These are phyloP conservation scores for Diachrysia chrysitis DNA, from an alignment of 2,888 invertebrate genomes.

Conservation along the genomic window DNA sequence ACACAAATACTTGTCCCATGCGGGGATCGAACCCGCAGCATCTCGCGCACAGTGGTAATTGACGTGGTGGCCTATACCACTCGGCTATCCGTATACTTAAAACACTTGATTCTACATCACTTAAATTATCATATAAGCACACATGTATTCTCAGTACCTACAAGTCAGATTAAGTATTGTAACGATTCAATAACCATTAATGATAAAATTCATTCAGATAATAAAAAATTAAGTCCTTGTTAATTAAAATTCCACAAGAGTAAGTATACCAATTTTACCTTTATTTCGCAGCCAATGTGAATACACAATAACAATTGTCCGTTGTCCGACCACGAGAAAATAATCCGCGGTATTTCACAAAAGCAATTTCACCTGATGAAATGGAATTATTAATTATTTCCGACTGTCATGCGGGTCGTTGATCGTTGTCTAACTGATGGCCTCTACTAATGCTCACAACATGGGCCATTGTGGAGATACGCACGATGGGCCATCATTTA, in stretches of 20 bases:
- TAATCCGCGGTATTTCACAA: slow-evolving; percentile 28
- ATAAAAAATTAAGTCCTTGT: not conserved
- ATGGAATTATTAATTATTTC: slow-evolving; percentile 48
- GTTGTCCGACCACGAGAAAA: slow-evolving; percentile 22
- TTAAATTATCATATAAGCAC: too few relatives aligned
- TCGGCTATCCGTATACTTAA: too few relatives aligned
- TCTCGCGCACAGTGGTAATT: too few relatives aligned
- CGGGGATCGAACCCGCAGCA: too few relatives aligned
- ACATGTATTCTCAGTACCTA: too few relatives aligned
- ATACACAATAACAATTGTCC: slow-evolving; percentile 2
- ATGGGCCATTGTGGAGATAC: slow-evolving; percentile 61
- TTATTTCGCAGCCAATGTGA: slow-evolving; percentile 8
- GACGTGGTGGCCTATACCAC: too few relatives aligned
- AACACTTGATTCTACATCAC: too few relatives aligned
- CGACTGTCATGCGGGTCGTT: slow-evolving; percentile 20
- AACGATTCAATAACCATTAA: not conserved
- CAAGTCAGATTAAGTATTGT: not conserved
- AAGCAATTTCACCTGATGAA: slow-evolving; percentile 33
- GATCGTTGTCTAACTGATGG: slow-evolving; percentile 37
- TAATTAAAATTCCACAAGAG: slow-evolving; percentile 7
- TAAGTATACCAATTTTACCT: not conserved
- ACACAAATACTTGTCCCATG: too few relatives aligned
- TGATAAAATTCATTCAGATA: not conserved
- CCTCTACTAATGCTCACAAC: slow-evolving; percentile 54
- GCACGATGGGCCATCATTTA: slow-evolving; percentile 70